A percentile compares a stretch with the other conserved stretches of the same genome.
Evolutionary conservation across 1,140 invertebrate genomes (phyloP).

Genomic region (Bradysia coprophila): DNA sequence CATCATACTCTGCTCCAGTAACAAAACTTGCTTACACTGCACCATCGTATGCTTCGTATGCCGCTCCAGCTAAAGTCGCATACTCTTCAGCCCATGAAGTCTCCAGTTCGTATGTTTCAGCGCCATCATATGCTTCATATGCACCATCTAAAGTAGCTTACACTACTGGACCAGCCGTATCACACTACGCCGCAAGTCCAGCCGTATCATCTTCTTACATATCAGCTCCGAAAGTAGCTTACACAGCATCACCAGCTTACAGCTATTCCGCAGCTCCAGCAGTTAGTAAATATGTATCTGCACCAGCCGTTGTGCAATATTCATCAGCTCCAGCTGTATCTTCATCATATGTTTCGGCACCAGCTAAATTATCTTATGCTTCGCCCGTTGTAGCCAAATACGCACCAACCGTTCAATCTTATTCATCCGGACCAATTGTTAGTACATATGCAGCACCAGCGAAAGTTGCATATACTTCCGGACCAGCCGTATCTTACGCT

Average conservation of each 20-base stretch:
- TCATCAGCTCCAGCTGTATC: conserved; percentile 9
- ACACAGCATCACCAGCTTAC: conserved; percentile 3
- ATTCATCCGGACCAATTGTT: too few relatives aligned
- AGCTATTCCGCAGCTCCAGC: not conserved
- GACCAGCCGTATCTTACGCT: conserved; percentile 1
- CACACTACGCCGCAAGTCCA: conserved; percentile 9
- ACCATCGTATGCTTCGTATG: not conserved
- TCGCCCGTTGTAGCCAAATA: conserved; percentile 4
- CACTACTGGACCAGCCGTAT: conserved; percentile 6
- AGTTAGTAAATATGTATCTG: not conserved
- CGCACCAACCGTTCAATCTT: too few relatives aligned
- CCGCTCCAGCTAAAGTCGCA: conserved; percentile 2
- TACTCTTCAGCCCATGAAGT: conserved; percentile 6
- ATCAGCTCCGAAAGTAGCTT: conserved; percentile 8
- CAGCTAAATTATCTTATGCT: conserved; percentile 9
- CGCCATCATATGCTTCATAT: conserved; percentile 14
- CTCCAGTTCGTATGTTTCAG: conserved; percentile 2
- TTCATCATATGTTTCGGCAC: conserved; percentile 16
- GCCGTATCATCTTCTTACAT: not conserved
- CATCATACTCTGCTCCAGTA: not conserved
- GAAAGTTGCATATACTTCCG: conserved; percentile 5
- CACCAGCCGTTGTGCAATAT: not conserved
- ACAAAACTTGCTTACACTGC: not conserved
- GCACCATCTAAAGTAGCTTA: conserved; percentile 9
- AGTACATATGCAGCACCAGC: not conserved